Evolutionary conservation across 2,113 vertebrate species (phyloP), one percentile per base, ranked within the genome.

Genomic region (Malurus melanocephalus): DNA sequence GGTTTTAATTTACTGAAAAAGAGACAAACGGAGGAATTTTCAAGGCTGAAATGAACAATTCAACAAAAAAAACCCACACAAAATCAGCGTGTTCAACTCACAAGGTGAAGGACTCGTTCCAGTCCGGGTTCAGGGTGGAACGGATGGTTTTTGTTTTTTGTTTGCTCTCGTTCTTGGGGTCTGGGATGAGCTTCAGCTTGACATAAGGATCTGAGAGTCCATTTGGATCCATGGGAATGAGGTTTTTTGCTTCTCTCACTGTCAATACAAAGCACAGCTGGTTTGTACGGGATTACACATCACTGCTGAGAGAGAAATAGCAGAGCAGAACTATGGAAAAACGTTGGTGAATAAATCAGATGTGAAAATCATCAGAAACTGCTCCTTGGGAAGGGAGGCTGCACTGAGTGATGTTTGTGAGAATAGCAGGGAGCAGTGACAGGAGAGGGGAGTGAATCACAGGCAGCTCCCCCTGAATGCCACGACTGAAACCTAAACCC

Each of bases 171-270:
- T 99, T 99, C 97, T 99, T 99, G 33, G 99, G 99, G 82, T 99
- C 99, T 21, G 99, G 99, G 94, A 99, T 99, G 68, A 99, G 98
- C 91, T 99, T 99, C 94, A 99, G 98, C 94, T 99, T 99, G 66
- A 99, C 99, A 3, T 99, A 99, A 4, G 99, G 99, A 90, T 99
- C 99, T 61, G 99, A 99, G 83, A 98, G 98, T 60, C 99, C 99
- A 32, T 99, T 99, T 27, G 99, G 99, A 95, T 99, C 99, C 99
- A 99, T 99, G 30, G 99, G 99, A 95, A 99, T 99, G 66, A 99
- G 97, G 92, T 99, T 99, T 93, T 98, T 98, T 60, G 99, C 99
- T 75, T 99, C 99, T 76, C 98, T 97, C 85, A 99, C 99, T 99
- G 95, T 51, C 84, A 94, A 94, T 27, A 73, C 16, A 93, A 83